Conservation (phyloP, 2,888 invertebrate species). For the Argyra leucocephala region DNA sequence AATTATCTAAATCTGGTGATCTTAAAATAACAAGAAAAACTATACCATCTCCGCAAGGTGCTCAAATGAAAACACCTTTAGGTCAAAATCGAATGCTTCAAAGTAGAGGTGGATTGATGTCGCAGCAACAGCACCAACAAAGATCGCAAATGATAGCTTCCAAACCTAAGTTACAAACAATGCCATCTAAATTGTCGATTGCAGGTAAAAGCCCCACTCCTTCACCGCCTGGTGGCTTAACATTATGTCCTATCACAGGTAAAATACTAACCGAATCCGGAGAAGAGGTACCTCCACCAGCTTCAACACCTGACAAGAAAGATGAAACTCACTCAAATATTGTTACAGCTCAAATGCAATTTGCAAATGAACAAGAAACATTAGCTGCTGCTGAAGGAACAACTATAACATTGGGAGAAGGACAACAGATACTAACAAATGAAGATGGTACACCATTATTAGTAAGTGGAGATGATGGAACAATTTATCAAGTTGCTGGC, state of each 20-base stretch:
- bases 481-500: slow-evolving; percentile 57
- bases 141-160: background rate
- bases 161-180: background rate
- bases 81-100: slow-evolving; percentile 41
- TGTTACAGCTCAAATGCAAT: slow-evolving; percentile 29
- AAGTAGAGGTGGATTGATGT: background rate
- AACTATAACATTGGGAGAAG: slow-evolving; percentile 37
- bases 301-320: slow-evolving; percentile 28
- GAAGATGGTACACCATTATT: slow-evolving; percentile 61
- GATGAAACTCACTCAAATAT: slow-evolving; percentile 23
- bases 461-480: slow-evolving; percentile 73
- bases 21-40: slow-evolving; percentile 45
- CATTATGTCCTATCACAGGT: slow-evolving; percentile 61
- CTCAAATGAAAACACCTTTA: slow-evolving; percentile 48
- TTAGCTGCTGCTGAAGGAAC: slow-evolving; percentile 43
- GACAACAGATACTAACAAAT: slow-evolving; percentile 43
- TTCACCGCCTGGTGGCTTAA: slow-evolving; percentile 27
- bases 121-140: background rate
- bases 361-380: slow-evolving; percentile 28
- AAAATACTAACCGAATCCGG: slow-evolving; percentile 41
- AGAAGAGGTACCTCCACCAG: slow-evolving; percentile 22
- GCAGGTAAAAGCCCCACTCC: slow-evolving; percentile 42
- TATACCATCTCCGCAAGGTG: slow-evolving; percentile 36
- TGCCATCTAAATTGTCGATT: slow-evolving; percentile 52
- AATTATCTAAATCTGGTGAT: slow-evolving; percentile 47